Percentiles rank a stretch among this genome's conserved stretches.
phyloP scores from a whole-genome alignment of 2,888 invertebrate genomes.

The Cinara cedri region DNA sequence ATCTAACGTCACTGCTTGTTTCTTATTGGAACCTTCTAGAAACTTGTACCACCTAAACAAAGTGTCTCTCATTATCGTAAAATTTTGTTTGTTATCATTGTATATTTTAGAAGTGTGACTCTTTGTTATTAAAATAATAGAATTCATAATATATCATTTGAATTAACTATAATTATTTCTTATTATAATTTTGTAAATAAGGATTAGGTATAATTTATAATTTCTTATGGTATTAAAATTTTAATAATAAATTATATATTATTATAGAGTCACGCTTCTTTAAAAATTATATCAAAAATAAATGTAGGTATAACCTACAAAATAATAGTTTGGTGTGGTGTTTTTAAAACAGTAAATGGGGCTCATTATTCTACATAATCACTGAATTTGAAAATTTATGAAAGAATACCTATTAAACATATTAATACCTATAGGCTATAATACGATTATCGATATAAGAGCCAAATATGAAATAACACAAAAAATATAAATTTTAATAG shows the following conservation, averaged over 20 bases:
- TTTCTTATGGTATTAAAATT: background rate
- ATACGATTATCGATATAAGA: no score
- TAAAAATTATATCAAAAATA: conserved; percentile 16
- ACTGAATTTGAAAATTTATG: no score
- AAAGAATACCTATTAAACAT: no score
- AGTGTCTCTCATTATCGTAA: conserved; percentile 60
- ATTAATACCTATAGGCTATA: no score
- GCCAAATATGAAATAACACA: no score
- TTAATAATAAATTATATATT: background rate
- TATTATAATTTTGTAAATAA: no score
- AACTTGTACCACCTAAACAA: conserved; percentile 93
- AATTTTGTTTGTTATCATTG: background rate
- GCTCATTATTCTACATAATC: no score
- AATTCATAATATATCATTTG: background rate
- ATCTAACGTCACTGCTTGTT: conserved; percentile 86
- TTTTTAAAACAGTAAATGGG: no score
- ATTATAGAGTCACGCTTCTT: conserved; percentile 43
- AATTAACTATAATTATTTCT: no score
- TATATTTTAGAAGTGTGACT: conserved; percentile 51
- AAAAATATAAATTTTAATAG: no score
- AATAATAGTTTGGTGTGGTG: no score
- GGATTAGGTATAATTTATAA: no score
- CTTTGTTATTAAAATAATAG: conserved; percentile 1
- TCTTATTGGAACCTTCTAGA: conserved; percentile 82
- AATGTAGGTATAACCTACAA: conserved; percentile 10